Evolutionary conservation across 2,113 vertebrate species (phyloP).

Genomic region (Callocephalon fimbriatum): DNA sequence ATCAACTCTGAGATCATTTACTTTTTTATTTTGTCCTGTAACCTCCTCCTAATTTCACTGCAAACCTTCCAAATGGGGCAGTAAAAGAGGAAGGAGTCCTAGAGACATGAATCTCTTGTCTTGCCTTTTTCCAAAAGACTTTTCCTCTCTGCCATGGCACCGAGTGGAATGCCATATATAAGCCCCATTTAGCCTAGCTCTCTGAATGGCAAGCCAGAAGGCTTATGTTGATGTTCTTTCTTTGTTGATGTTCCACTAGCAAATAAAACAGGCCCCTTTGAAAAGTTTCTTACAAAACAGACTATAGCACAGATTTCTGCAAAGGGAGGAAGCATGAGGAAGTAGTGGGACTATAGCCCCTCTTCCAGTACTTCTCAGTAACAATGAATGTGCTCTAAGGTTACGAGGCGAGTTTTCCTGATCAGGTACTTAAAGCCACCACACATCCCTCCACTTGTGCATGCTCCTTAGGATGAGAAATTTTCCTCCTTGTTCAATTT

Average conservation of each 20-base stretch:
- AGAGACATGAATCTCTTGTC: background rate
- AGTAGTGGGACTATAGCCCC: fast-evolving
- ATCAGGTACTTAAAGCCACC: background rate
- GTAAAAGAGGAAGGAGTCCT: background rate
- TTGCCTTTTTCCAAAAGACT: background rate
- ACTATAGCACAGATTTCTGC: background rate
- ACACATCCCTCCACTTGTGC: background rate
- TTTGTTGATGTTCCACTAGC: background rate
- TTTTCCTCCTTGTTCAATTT: background rate
- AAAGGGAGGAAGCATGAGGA: background rate
- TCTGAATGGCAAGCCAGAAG: background rate
- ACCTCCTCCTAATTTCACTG: background rate
- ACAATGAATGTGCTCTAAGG: background rate
- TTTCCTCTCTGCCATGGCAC: background rate
- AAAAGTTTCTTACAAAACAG: background rate
- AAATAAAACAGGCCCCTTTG: background rate
- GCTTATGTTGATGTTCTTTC: background rate
- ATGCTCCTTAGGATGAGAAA: background rate
- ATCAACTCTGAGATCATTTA: background rate
- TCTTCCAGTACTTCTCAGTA: background rate
- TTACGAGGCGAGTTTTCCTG: background rate
- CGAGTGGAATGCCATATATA: background rate
- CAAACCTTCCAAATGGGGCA: background rate
- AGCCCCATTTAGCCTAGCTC: background rate
- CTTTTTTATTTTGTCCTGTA: background rate